These are phyloP conservation scores for Pionites leucogaster DNA, from an alignment of 2,113 vertebrate genomes.

Conservation along the genomic window DNA sequence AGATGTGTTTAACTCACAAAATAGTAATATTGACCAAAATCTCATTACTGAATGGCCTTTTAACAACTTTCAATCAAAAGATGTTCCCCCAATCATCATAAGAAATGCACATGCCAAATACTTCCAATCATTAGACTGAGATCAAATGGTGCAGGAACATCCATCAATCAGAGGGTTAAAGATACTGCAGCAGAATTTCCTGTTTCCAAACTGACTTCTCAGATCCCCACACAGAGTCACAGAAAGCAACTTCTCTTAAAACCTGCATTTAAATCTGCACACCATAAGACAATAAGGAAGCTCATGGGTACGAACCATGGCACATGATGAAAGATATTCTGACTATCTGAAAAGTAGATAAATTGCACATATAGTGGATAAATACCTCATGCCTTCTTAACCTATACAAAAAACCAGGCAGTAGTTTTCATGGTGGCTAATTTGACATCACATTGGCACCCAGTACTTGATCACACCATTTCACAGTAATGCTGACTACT, in stretches of 20 bases:
- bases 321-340: rapidly evolving
- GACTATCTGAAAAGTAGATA: rapidly evolving
- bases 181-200: neutral
- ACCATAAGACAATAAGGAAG: neutral
- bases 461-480: neutral
- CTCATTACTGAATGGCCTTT: neutral
- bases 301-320: rapidly evolving
- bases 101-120: neutral
- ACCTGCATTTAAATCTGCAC: neutral
- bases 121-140: neutral
- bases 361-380: rapidly evolving
- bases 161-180: neutral
- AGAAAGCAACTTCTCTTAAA: neutral
- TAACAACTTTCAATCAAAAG: neutral
- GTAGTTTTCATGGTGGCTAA: neutral
- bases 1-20: neutral
- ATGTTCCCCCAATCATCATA: neutral
- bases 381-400: neutral
- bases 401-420: neutral
- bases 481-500: neutral
- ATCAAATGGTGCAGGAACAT: neutral
- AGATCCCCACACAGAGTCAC: neutral
- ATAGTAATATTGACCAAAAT: neutral
- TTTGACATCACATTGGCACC: neutral
- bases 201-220: neutral